A percentile compares a stretch with the other conserved stretches of the same genome.
Evolutionary conservation across 37 sponge, comb jelly and placozoan genomes (phyloP).

Genomic region (Sycon ciliatum): DNA sequence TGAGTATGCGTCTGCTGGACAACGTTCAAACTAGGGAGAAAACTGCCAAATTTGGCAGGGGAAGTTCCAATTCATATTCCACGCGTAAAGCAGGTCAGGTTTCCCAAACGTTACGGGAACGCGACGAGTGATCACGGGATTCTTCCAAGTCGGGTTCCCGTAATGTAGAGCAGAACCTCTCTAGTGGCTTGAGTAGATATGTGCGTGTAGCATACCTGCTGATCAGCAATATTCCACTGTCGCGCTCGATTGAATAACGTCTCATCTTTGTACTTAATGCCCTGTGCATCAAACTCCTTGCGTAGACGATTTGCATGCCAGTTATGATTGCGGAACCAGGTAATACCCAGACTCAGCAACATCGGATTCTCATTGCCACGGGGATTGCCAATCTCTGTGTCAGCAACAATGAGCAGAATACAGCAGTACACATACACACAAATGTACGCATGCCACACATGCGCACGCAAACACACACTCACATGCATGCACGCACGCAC

Average conservation of each 20-base stretch:
- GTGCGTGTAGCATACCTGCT: slow-evolving; percentile 42
- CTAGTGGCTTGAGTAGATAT: neutral
- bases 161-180: neutral
- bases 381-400: slow-evolving; percentile 83
- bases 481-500: neutral
- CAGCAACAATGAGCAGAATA: too few species aligned
- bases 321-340: slow-evolving; percentile 89
- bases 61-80: too few species aligned
- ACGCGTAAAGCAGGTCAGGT: too few species aligned
- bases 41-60: too few species aligned
- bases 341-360: slow-evolving; percentile 68
- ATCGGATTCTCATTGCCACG: slow-evolving; percentile 92
- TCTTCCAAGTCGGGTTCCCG: too few species aligned
- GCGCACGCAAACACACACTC: neutral
- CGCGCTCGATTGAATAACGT: slow-evolving; percentile 81
- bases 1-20: too few species aligned
- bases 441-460: too few species aligned
- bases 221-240: slow-evolving; percentile 82
- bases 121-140: too few species aligned
- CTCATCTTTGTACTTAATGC: slow-evolving; percentile 41
- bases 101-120: too few species aligned
- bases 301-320: slow-evolving; percentile 54
- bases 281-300: neutral
- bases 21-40: too few species aligned
- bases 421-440: too few species aligned